Evolutionary conservation across 2,113 vertebrate genomes (phyloP).

Genomic region (Sebastes fasciatus): DNA sequence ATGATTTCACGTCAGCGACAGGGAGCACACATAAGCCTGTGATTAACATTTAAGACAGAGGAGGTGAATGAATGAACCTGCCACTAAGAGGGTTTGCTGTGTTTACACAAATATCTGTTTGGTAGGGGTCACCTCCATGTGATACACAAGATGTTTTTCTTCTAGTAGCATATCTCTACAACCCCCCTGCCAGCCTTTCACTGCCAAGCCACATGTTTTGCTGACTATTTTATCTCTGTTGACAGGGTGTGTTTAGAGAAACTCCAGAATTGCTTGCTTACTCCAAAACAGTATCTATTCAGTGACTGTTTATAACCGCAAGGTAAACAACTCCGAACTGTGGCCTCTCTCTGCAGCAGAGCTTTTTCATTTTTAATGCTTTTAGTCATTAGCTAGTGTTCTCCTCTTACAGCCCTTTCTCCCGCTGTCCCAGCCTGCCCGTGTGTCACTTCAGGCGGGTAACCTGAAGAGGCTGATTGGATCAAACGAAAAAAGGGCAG

Average conservation of each 20-base stretch:
- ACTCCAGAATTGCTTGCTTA: constrained; percentile 11
- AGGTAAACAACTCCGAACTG: constrained; percentile 47
- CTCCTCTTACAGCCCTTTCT: constrained; percentile 74
- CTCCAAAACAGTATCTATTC: constrained; percentile 17
- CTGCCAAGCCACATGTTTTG: constrained; percentile 1
- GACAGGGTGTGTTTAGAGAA: constrained; percentile 10
- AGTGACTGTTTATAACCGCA: constrained; percentile 9
- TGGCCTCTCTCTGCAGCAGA: not conserved
- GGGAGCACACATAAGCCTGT: not conserved
- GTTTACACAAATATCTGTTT: not conserved
- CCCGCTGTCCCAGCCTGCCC: constrained; percentile 22
- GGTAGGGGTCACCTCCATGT: not conserved
- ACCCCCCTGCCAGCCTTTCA: not conserved
- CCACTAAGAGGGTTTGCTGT: not conserved
- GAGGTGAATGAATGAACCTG: constrained; percentile 7
- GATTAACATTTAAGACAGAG: constrained; percentile 31
- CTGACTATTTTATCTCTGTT: constrained; percentile 28
- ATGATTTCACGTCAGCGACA: not conserved
- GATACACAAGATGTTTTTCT: not conserved
- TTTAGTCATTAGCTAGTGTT: constrained; percentile 46
- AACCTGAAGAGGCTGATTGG: constrained; percentile 63
- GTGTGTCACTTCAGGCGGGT: constrained; percentile 34
- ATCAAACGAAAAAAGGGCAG: constrained; percentile 23
- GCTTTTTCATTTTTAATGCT: constrained; percentile 79
- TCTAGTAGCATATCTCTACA: no score